Base-by-base conservation (phyloP, 1,140 invertebrate genomes). In the Drosophila lini region DNA sequence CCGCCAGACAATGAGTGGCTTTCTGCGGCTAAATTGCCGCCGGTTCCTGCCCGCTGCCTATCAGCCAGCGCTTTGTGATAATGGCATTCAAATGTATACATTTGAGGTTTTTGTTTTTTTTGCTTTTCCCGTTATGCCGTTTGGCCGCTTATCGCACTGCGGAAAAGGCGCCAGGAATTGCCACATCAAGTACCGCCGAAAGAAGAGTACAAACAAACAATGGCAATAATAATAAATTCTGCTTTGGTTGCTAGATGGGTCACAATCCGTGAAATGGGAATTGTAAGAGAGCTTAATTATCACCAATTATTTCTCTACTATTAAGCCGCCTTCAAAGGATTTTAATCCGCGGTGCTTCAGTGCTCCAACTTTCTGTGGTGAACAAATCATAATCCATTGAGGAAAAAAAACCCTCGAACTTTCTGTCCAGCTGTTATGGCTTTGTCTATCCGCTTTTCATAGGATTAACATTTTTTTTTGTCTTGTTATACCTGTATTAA, bases 61-160 rank as follows among this genome's bases (percentile, higher is more conserved):
- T 83, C 67, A 57, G 58, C 45, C 52, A 56, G 64, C 64, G 48
- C 65, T 71, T 67, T 84, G 80, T 84, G 74, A 83, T 84, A 89
- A 89, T 89, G 81, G 63, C 81, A 89, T 90, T 89, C 80, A 89
- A 89, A 89, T 89, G 81, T 89, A 82, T 84, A 84, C 80, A 88
- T 88, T 88, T 74, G 68, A 64, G 75, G 60, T 67, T 82, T 68
- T 52, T 45, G 25, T 65, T 69, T 56, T 16, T 74, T 45, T 45
- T 11, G 47, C 15, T 60, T 63, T 75, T 47, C 45, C 45, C 28
- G 13, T 25, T 55, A 38, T 38, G 40, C 42, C 45, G 41, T 61
- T 58, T 56, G 34, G 25, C 53, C 53, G 48, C 79, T 80, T 80
- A 76, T 81, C 76, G 59, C 63, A 5, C 25, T 48, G 41, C 64